Evolutionary conservation across 2,888 invertebrate genomes (phyloP).

Genomic region (Mechanitis mazaeus): DNA sequence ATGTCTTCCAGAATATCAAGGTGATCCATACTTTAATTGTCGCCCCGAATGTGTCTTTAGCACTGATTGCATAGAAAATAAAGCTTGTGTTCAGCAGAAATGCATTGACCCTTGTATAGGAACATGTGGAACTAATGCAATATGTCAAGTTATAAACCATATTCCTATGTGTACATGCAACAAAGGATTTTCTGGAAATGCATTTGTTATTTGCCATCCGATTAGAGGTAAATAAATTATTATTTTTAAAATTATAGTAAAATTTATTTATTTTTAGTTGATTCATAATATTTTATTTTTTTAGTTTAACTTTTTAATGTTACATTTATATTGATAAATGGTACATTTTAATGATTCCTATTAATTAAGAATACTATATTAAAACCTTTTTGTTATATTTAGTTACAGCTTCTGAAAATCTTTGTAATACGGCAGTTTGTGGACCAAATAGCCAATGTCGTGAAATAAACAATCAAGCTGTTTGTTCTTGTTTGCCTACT

Average conservation of each 20-base stretch:
- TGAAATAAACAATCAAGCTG: constrained; percentile 79
- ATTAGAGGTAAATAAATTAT: constrained; percentile 68
- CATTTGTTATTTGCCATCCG: constrained; percentile 66
- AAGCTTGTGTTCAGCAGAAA: constrained; percentile 84
- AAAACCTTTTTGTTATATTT: constrained; percentile 14
- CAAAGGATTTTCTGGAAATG: constrained; percentile 78
- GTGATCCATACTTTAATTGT: constrained; percentile 84
- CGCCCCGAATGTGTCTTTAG: constrained; percentile 88
- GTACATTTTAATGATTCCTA: no score
- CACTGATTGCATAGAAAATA: constrained; percentile 81
- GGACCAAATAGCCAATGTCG: constrained; percentile 84
- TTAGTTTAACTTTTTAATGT: no score
- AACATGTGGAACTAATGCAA: constrained; percentile 80
- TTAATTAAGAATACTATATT: no score
- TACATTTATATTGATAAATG: no score
- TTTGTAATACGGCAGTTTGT: constrained; percentile 84
- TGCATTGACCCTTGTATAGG: constrained; percentile 85
- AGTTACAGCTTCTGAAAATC: constrained; percentile 61
- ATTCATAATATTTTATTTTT: background rate
- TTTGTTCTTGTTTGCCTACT: constrained; percentile 83
- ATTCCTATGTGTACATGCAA: constrained; percentile 82
- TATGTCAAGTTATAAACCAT: constrained; percentile 80
- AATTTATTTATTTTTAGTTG: constrained; percentile 10
- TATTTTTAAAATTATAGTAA: constrained; percentile 7
- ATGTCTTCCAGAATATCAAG: constrained; percentile 83